Conservation (phyloP, 1,140 invertebrate genomes). For the Diuraphis noxia region DNA sequence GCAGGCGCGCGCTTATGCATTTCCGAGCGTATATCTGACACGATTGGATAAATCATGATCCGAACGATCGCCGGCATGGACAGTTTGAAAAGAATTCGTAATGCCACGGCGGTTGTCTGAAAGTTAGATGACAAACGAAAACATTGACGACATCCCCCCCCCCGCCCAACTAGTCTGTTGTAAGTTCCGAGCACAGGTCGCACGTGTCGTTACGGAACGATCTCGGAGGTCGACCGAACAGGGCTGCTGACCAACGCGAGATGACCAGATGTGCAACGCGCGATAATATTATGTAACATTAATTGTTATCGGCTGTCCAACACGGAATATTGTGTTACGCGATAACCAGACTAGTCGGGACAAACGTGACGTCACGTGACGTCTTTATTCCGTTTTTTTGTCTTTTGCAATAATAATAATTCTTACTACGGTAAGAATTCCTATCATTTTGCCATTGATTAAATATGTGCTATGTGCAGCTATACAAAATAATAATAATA, state of each 20-base stretch:
- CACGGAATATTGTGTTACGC: background rate
- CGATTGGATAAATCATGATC: background rate
- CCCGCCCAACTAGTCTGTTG: too few species aligned
- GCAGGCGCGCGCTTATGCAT: too few species aligned
- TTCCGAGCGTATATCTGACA: background rate
- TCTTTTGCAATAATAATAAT: background rate
- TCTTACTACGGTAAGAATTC: background rate
- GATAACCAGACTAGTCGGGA: background rate
- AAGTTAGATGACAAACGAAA: background rate
- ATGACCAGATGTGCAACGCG: background rate
- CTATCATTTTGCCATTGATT: background rate
- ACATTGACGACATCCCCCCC: background rate
- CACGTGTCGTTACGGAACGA: background rate
- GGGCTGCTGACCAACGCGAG: background rate
- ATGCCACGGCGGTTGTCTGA: too few species aligned
- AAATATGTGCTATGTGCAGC: background rate
- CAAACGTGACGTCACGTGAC: background rate
- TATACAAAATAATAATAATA: background rate
- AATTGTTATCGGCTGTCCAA: too few species aligned
- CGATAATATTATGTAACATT: too few species aligned
- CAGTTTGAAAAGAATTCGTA: background rate
- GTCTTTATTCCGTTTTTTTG: background rate
- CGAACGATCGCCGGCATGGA: background rate
- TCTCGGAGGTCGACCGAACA: background rate
- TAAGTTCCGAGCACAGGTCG: background rate